Percentiles rank a stretch among this genome's conserved stretches.
Evolutionary conservation across 1,140 invertebrate genomes (phyloP).

Genomic region (Drosophila ohnishii): DNA sequence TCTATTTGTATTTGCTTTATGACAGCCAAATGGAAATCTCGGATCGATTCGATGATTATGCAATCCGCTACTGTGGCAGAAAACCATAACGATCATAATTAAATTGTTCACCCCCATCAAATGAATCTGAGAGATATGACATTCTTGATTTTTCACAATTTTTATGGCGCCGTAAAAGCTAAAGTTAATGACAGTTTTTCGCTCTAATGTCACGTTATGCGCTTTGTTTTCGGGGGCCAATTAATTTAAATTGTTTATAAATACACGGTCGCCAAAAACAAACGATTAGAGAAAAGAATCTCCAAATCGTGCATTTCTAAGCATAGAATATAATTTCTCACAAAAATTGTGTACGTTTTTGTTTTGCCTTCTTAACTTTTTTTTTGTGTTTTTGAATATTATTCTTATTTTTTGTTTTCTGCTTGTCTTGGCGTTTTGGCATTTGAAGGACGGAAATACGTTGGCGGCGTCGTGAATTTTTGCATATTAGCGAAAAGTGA

Average conservation of each 20-base stretch:
- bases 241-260: conserved; percentile 54
- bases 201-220: conserved; percentile 40
- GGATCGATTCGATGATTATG: conserved; percentile 32
- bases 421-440: conserved; percentile 58
- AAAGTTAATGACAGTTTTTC: conserved; percentile 23
- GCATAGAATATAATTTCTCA: conserved; percentile 53
- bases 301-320: conserved; percentile 59
- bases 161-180: conserved; percentile 16
- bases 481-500: conserved; percentile 73
- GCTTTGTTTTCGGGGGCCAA: conserved; percentile 34
- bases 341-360: conserved; percentile 31
- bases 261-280: conserved; percentile 41
- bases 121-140: conserved; percentile 6
- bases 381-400: conserved; percentile 14
- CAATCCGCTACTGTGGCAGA: background rate
- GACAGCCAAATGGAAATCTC: conserved; percentile 38
- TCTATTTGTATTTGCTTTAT: conserved; percentile 40
- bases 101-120: conserved; percentile 9
- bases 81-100: conserved; percentile 31
- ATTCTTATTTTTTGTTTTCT: conserved; percentile 30
- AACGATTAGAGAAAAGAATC: conserved; percentile 51
- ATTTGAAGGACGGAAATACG: conserved; percentile 77
- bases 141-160: conserved; percentile 22
- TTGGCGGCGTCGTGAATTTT: conserved; percentile 64
- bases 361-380: conserved; percentile 18